phyloP scores from a whole-genome alignment of 2,113 vertebrate species.

The Conger conger region DNA sequence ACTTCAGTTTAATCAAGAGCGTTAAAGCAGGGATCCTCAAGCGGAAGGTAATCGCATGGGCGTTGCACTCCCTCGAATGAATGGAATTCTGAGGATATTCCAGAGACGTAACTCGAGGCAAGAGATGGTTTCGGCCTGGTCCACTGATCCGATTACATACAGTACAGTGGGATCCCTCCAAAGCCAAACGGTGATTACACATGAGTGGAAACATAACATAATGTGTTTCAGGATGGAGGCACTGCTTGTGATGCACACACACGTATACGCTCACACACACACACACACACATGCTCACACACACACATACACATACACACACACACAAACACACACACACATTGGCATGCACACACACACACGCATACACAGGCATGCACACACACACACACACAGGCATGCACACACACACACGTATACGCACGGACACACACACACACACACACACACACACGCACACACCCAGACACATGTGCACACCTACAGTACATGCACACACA shows the following conservation, averaged over 20 bases:
- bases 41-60: slow-evolving; percentile 18
- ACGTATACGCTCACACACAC: slow-evolving; percentile 26
- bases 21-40: slow-evolving; percentile 13
- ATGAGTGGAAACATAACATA: background rate
- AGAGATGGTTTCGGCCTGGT: background rate
- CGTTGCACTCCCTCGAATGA: background rate
- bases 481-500: too few species aligned
- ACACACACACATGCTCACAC: slow-evolving; percentile 25
- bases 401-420: background rate
- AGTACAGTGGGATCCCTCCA: background rate
- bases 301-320: slow-evolving; percentile 9
- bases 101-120: background rate
- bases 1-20: slow-evolving; percentile 25
- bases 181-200: background rate
- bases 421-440: too few species aligned
- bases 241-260: slow-evolving; percentile 6
- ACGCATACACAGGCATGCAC: slow-evolving; percentile 7
- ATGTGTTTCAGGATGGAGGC: background rate
- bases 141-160: background rate
- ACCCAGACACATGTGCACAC: background rate
- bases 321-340: slow-evolving; percentile 5
- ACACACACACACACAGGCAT: slow-evolving; percentile 22
- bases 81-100: slow-evolving; percentile 4
- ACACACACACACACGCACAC: too few species aligned
- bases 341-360: slow-evolving; percentile 17